Evolutionary conservation across 2,113 vertebrate species (phyloP), one percentile per base, ranked within the genome.

Genomic region (Phainopepla nitens): DNA sequence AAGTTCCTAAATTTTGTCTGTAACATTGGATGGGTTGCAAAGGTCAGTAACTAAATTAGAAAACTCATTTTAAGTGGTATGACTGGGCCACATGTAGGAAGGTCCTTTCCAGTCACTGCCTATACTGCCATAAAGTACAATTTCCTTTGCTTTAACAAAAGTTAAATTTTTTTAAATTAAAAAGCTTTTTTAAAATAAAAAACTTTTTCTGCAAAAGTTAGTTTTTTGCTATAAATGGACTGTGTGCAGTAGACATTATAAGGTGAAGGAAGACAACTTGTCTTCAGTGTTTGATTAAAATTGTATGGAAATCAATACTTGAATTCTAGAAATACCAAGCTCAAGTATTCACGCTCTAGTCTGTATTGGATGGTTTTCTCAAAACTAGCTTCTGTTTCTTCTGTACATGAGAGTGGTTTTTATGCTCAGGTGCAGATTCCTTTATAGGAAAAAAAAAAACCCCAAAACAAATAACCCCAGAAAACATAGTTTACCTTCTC

Each of bases 401-500:
- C 15, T 64, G 62, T 47, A 16, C 14, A 41, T 65, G 31, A 28
- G 13, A 24, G 6, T 85, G 14, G 3, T 54, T 87, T 51, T 54
- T 31, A 42, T 31, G 23, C 4, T 21, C 3, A 18, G 20, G 15
- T 36, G 6, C 39, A 39, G 62, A 36, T 24, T 58, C 13, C 23
- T 33, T 65, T 88, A 16, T 64, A 44, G 39, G 36, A 4, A 61
- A 45, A 62, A 49, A 61, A 49, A 36, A 57, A 10, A 4, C 4
- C 6, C 7, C 21, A 23, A 19, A 69, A 2, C 7, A 21, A 50
- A 7, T 9, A 6, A 4, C 8, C 9, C 13, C 7, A 9, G 7
- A 44, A 58, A 22, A 5, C 4, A 6, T 21, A 8, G 6, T 68
- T 80, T 54, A 15, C 18, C 6, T 75, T 79, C 9, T 66, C 10